These are phyloP conservation scores for Lymantria monacha DNA, from an alignment of 2,888 invertebrate genomes.

Conservation along the genomic window DNA sequence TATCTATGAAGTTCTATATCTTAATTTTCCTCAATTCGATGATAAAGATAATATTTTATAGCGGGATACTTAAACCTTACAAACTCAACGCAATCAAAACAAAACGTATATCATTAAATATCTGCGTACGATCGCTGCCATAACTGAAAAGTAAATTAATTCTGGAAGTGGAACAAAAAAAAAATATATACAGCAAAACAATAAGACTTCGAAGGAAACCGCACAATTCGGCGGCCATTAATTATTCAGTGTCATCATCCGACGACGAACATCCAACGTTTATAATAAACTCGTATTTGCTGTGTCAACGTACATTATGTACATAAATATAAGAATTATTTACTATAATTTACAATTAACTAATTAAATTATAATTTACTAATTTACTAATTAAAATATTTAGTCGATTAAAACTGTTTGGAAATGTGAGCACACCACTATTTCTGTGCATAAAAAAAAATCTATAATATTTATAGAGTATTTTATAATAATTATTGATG, in stretches of 20 bases:
- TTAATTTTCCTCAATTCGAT: constrained; percentile 5
- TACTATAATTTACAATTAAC: background rate
- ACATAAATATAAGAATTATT: background rate
- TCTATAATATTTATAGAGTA: no score
- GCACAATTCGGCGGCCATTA: constrained; percentile 54
- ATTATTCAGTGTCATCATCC: constrained; percentile 65
- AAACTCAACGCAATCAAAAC: constrained; percentile 35
- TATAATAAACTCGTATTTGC: constrained; percentile 34
- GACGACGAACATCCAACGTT: constrained; percentile 33
- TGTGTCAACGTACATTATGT: constrained; percentile 15
- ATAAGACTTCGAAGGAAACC: constrained; percentile 40
- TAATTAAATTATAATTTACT: background rate
- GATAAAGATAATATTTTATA: constrained; percentile 8
- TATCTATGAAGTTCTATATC: background rate
- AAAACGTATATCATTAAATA: constrained; percentile 54
- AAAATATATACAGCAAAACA: constrained; percentile 38
- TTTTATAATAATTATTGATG: no score
- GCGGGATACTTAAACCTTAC: constrained; percentile 26
- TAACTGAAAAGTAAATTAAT: constrained; percentile 64
- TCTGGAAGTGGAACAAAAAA: constrained; percentile 66
- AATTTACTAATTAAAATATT: background rate
- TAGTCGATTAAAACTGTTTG: constrained; percentile 1
- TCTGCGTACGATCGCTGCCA: constrained; percentile 67
- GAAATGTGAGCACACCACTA: no score
- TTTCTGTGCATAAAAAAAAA: no score